phyloP scores from a whole-genome alignment of 2,888 invertebrate genomes.

The Lycaena phlaeas region DNA sequence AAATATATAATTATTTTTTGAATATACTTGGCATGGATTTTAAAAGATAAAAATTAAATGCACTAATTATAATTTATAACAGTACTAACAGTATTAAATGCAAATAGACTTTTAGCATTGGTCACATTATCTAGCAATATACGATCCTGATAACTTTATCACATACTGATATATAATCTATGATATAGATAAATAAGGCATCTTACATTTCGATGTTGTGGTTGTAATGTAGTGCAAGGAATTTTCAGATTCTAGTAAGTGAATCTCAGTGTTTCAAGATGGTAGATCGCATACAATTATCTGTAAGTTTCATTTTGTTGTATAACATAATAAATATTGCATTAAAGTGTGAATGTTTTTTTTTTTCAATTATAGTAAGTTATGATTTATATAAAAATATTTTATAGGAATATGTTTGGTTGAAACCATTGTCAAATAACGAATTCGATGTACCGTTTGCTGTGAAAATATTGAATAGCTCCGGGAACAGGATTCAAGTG shows the following conservation, averaged over 20 bases:
- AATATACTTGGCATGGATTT: too few relatives aligned
- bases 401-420: constrained; percentile 87
- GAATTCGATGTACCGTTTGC: constrained; percentile 92
- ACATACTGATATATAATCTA: constrained; percentile 22
- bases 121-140: constrained; percentile 38
- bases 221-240: constrained; percentile 28
- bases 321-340: background rate
- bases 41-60: too few relatives aligned
- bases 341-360: background rate
- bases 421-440: constrained; percentile 78
- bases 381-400: background rate
- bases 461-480: constrained; percentile 84
- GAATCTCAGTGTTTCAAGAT: constrained; percentile 46
- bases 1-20: too few relatives aligned
- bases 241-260: constrained; percentile 29
- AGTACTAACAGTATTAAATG: too few relatives aligned
- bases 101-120: constrained; percentile 11
- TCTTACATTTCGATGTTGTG: constrained; percentile 32
- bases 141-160: constrained; percentile 18
- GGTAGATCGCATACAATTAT: constrained; percentile 44
- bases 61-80: too few relatives aligned
- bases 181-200: constrained; percentile 44
- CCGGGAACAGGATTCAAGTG: constrained; percentile 83
- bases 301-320: constrained; percentile 37
- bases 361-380: background rate